phyloP scores from a whole-genome alignment of 2,797 vertebrate species.

The Gallirallus australis region DNA sequence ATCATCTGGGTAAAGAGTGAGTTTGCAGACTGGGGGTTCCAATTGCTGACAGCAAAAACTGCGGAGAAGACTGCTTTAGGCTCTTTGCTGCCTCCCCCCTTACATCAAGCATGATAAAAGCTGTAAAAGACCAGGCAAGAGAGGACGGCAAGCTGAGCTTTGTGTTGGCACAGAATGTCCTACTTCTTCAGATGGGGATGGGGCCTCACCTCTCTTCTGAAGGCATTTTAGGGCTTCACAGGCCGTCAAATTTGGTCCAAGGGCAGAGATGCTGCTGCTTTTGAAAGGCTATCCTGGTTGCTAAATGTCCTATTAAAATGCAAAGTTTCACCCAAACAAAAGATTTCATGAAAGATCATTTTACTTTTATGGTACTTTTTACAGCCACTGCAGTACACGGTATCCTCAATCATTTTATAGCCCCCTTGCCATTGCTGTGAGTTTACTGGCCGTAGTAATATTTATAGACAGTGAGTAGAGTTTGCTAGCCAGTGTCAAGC shows the following conservation, averaged over 20 bases:
- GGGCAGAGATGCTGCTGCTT: background rate
- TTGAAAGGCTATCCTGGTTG: background rate
- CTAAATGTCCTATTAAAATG: slow-evolving; percentile 43
- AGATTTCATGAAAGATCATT: slow-evolving; percentile 45
- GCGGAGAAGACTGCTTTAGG: background rate
- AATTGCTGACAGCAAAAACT: background rate
- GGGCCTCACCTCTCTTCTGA: background rate
- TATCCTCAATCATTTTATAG: slow-evolving; percentile 45
- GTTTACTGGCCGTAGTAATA: slow-evolving; percentile 58
- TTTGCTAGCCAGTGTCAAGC: background rate
- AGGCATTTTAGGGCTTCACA: background rate
- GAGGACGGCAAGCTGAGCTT: background rate
- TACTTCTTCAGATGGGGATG: background rate
- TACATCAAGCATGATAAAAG: background rate
- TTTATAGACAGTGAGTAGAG: slow-evolving; percentile 8
- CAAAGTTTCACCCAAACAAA: slow-evolving; percentile 41
- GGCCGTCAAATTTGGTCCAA: background rate
- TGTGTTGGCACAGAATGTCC: background rate
- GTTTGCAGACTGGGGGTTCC: background rate
- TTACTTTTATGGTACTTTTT: slow-evolving; percentile 29
- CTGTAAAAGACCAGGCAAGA: background rate
- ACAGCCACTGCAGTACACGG: slow-evolving; percentile 3
- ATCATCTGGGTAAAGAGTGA: background rate
- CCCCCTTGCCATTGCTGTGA: slow-evolving; percentile 6
- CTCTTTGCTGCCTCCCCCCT: background rate